Conservation (phyloP, 2,113 vertebrate genomes). For the Proterorhinus semilunaris region DNA sequence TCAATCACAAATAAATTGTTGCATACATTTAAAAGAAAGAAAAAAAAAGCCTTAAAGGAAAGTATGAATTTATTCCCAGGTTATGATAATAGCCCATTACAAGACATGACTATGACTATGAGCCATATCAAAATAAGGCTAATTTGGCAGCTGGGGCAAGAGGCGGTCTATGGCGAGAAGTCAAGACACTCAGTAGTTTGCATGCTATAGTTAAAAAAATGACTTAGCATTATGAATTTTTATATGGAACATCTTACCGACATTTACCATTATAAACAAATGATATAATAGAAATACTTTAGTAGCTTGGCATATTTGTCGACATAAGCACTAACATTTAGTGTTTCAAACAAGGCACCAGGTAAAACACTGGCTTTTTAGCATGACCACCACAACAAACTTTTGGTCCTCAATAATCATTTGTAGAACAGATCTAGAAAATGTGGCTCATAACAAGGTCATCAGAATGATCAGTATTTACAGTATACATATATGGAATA, state of each 20-base stretch:
- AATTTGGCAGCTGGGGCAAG: constrained; percentile 35
- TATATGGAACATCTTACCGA: background rate
- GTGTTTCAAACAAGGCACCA: background rate
- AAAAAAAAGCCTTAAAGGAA: background rate
- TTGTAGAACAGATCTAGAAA: constrained; percentile 8
- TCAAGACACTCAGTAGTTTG: constrained; percentile 9
- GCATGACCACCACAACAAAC: constrained; percentile 2
- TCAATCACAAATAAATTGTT: constrained; percentile 39
- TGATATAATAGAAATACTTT: constrained; percentile 2
- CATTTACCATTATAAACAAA: constrained; percentile 7
- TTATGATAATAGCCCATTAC: constrained; percentile 56
- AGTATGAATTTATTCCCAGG: constrained; percentile 21
- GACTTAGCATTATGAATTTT: background rate
- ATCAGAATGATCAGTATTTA: background rate
- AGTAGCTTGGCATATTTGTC: constrained; percentile 1
- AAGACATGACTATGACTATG: constrained; percentile 51
- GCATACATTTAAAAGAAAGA: constrained; percentile 1
- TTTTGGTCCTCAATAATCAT: background rate
- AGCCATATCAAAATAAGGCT: constrained; percentile 6
- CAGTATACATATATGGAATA: background rate
- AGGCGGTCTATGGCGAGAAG: background rate
- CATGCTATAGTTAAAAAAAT: background rate
- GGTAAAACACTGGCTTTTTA: constrained; percentile 1
- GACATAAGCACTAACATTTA: background rate
- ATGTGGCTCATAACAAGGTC: constrained; percentile 15